Percentiles rank a stretch among this genome's conserved stretches.
These are phyloP conservation scores for Laticauda colubrina DNA, from an alignment of 2,113 vertebrate genomes.

Conservation along the genomic window DNA sequence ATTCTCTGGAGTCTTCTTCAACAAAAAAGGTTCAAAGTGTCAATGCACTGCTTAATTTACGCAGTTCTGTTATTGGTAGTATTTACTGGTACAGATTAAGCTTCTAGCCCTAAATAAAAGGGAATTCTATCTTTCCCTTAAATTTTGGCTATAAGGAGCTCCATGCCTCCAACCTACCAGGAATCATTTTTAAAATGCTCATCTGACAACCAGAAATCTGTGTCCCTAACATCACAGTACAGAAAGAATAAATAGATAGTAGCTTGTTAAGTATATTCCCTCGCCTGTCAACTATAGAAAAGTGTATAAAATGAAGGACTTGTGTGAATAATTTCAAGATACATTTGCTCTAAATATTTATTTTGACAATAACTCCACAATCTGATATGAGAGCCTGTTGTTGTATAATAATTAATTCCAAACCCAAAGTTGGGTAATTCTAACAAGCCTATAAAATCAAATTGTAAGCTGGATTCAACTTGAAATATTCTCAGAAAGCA, in stretches of 20 bases:
- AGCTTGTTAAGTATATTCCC: constrained; percentile 32
- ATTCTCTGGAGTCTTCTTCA: not conserved
- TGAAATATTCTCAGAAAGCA: not conserved
- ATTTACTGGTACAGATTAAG: not conserved
- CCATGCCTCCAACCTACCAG: not conserved
- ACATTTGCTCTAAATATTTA: not conserved
- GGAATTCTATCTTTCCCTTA: not conserved
- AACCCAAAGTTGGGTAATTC: not conserved
- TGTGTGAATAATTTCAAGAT: not conserved
- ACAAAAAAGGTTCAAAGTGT: not conserved
- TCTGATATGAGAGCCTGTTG: not conserved
- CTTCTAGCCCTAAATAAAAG: not conserved
- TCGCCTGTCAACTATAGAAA: not conserved
- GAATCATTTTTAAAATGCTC: not conserved
- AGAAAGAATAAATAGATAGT: not conserved
- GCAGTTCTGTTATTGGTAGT: not conserved
- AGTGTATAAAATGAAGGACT: not conserved
- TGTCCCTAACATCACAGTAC: not conserved
- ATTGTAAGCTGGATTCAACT: not conserved
- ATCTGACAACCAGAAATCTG: not conserved
- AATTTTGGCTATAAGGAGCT: constrained; percentile 17
- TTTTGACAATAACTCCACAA: not conserved
- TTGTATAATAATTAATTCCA: not conserved
- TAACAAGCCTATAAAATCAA: not conserved
- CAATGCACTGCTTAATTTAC: not conserved